Base-by-base conservation (phyloP, 2,797 vertebrate species). In the Myotis myotis region DNA sequence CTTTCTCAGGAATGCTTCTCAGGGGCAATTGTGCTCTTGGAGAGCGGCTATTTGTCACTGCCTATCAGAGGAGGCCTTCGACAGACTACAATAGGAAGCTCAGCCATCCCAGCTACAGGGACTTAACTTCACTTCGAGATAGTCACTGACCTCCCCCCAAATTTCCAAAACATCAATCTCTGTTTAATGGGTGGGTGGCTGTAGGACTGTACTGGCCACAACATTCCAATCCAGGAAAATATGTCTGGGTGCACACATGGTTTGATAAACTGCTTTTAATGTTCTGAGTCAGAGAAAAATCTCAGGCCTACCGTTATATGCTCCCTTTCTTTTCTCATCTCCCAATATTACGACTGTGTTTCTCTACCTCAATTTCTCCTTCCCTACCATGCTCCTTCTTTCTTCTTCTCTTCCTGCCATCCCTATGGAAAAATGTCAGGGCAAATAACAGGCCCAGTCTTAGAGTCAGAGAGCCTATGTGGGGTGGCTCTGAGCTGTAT, bases 1-100 rank as follows among this genome's bases (percentile, higher is more conserved):
- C 47, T 96, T 93, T 93, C 95, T 75, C 91, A 89, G 92, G 60
- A 95, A 94, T 84, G 70, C 53, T 83, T 91, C 82, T 86, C 90
- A 51, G 60, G 71, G 76, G n/a, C 22, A 89, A 33, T 55, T 79
- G 70, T 76, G 74, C 74, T 94, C 44, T 82, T 76, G 44, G 33
- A 82, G 49, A 87, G 30, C 28, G 15, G 44, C 78, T 74, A 23
- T 94, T 89, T 93, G 78, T 92, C 60, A 76, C 87, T 93, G 92
- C 38, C 75, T 86, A 84, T 89, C 75, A 92, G 89, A 79, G n/a
- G 92, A 95, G 87, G 47, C 36, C 86, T 88, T 79, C 22, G 1
- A 71, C 41, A 90, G 85, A 76, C 7, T 62, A n/a, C 13, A 62
- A 55, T 8, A n/a, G 82, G 36, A 62, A 33, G 2, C 20, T 87